phyloP scores from a whole-genome alignment of 2,888 invertebrate species.

The Chloromyia formosa region DNA sequence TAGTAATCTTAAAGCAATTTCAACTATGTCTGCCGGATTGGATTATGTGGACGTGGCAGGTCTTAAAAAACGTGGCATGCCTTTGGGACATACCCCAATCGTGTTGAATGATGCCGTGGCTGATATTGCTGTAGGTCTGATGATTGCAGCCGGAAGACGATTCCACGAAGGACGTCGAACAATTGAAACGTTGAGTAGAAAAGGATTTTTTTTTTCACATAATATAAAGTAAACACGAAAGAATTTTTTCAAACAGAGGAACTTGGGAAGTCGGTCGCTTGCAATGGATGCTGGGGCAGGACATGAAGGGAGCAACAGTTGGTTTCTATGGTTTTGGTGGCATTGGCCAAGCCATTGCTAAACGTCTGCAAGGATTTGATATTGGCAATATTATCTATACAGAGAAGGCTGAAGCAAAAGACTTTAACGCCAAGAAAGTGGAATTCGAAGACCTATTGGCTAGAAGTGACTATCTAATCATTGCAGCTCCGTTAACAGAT shows the following conservation, averaged over 20 bases:
- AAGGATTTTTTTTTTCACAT: neutral
- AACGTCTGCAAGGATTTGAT: slow-evolving; percentile 77
- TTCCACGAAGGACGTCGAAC: slow-evolving; percentile 78
- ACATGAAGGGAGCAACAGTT: slow-evolving; percentile 79
- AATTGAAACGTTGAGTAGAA: slow-evolving; percentile 66
- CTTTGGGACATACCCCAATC: slow-evolving; percentile 80
- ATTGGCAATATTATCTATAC: slow-evolving; percentile 77
- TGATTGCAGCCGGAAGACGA: slow-evolving; percentile 79
- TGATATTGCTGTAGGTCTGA: slow-evolving; percentile 80
- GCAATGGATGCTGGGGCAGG: slow-evolving; percentile 81
- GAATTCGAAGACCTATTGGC: slow-evolving; percentile 71
- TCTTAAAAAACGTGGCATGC: slow-evolving; percentile 75
- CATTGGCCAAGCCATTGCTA: slow-evolving; percentile 79
- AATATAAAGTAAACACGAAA: slow-evolving; percentile 17
- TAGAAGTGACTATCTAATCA: slow-evolving; percentile 77
- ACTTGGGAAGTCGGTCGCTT: slow-evolving; percentile 75
- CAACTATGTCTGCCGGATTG: slow-evolving; percentile 86
- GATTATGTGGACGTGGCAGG: slow-evolving; percentile 82
- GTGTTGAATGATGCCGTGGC: slow-evolving; percentile 82
- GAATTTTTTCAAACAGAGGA: slow-evolving; percentile 62
- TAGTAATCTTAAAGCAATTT: slow-evolving; percentile 76
- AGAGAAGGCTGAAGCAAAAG: slow-evolving; percentile 71
- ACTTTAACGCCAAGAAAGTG: slow-evolving; percentile 71
- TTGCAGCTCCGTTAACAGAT: slow-evolving; percentile 71
- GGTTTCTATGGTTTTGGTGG: slow-evolving; percentile 86